A percentile compares a stretch with the other conserved stretches of the same genome.
Evolutionary conservation across 2,113 vertebrate genomes (phyloP).

Genomic region (Epinephelus moara): DNA sequence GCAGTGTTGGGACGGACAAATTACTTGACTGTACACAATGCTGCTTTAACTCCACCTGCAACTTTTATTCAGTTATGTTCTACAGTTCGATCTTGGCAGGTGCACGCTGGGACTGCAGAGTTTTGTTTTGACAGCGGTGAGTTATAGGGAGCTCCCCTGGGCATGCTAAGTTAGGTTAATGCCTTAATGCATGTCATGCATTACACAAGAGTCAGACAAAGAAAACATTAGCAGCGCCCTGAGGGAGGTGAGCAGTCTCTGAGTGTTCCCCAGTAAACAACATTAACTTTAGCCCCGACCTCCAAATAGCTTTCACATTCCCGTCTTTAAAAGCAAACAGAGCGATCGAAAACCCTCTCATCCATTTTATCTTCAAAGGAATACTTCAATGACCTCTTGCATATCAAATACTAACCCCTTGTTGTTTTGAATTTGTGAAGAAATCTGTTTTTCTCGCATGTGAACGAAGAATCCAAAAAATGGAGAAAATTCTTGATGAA

Average conservation of each 20-base stretch:
- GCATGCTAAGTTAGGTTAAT: slow-evolving; percentile 45
- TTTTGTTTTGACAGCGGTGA: slow-evolving; percentile 33
- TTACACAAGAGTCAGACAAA: slow-evolving; percentile 50
- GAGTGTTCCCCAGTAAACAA: slow-evolving; percentile 15
- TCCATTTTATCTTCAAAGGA: not conserved
- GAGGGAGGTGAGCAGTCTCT: slow-evolving; percentile 35
- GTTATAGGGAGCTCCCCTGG: slow-evolving; percentile 19
- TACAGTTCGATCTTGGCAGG: not conserved
- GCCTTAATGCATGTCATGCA: slow-evolving; percentile 57
- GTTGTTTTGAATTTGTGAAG: no score
- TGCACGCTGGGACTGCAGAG: not conserved
- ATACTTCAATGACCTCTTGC: no score
- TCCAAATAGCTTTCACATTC: slow-evolving; percentile 12
- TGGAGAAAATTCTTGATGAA: no score
- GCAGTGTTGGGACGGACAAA: not conserved
- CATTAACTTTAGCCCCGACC: slow-evolving; percentile 17
- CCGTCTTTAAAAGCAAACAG: slow-evolving; percentile 22
- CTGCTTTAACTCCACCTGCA: not conserved
- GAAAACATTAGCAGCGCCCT: slow-evolving; percentile 29
- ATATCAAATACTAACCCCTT: no score
- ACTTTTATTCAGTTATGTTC: not conserved
- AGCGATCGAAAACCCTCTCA: not conserved
- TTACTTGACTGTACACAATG: not conserved
- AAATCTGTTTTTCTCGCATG: no score
- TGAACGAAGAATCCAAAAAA: no score